These are phyloP conservation scores for Xenopus petersii DNA, from an alignment of 2,797 vertebrate species.

Conservation along the genomic window DNA sequence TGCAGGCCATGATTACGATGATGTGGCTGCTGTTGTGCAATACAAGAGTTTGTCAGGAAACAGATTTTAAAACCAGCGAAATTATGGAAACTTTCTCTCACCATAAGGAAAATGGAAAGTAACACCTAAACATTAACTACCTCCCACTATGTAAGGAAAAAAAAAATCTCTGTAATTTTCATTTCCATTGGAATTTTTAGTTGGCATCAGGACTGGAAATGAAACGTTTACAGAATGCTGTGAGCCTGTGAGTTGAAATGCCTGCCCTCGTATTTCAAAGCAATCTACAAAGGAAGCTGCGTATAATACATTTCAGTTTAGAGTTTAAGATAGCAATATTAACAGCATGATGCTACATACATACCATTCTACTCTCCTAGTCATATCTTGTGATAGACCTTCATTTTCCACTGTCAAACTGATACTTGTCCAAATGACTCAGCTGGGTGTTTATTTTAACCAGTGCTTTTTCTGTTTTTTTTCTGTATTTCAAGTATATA, in stretches of 20 bases:
- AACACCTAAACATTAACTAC: slow-evolving; percentile 35
- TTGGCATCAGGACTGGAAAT: slow-evolving; percentile 25
- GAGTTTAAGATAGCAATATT: slow-evolving; percentile 19
- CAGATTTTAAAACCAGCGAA: slow-evolving; percentile 27
- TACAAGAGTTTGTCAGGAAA: slow-evolving; percentile 19
- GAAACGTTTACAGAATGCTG: slow-evolving; percentile 19
- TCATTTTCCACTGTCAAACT: not conserved
- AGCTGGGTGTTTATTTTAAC: too few relatives aligned
- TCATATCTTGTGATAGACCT: not conserved
- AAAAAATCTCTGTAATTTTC: slow-evolving; percentile 30
- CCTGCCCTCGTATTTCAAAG: slow-evolving; percentile 26
- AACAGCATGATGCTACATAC: slow-evolving; percentile 26
- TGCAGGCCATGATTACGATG: slow-evolving; percentile 23
- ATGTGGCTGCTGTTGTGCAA: slow-evolving; percentile 17
- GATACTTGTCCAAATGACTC: too few relatives aligned
- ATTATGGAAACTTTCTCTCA: slow-evolving; percentile 39
- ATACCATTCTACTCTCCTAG: slow-evolving; percentile 10
- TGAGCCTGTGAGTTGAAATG: slow-evolving; percentile 4
- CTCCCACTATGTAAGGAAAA: slow-evolving; percentile 22
- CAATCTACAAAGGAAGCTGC: slow-evolving; percentile 25
- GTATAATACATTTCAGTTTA: slow-evolving; percentile 7
- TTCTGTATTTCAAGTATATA: too few relatives aligned
- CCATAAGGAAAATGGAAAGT: slow-evolving; percentile 36
- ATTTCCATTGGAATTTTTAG: slow-evolving; percentile 27
- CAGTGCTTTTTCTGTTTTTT: too few relatives aligned